Percentiles rank a stretch among this genome's conserved stretches.
Conservation (phyloP, 2,113 vertebrate species). For the Sitta europaea region DNA sequence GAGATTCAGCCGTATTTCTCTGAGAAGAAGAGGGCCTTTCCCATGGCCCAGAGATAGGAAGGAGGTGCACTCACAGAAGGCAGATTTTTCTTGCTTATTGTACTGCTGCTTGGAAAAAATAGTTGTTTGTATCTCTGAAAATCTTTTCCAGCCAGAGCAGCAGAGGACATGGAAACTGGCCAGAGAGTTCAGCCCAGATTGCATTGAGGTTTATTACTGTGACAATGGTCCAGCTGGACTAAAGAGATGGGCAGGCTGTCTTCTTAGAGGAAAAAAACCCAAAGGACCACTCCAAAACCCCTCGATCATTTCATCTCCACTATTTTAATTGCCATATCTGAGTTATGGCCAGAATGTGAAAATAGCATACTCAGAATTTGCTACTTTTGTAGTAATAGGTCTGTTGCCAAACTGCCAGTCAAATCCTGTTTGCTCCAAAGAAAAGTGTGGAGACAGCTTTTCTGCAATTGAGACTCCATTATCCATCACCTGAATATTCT, state of each 20-base stretch:
- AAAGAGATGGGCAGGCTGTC: neutral
- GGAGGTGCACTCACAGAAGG: neutral
- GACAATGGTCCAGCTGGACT: neutral
- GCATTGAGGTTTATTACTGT: neutral
- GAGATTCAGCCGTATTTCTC: neutral
- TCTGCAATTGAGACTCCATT: neutral
- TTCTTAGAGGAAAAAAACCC: rapidly evolving
- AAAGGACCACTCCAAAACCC: neutral
- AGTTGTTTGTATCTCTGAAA: neutral
- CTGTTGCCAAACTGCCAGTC: neutral
- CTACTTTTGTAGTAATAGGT: neutral
- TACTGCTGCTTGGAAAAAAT: neutral
- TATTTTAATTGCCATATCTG: neutral
- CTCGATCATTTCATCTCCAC: neutral
- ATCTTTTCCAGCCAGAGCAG: neutral
- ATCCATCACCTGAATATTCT: neutral
- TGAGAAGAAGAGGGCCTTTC: neutral
- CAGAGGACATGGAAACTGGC: neutral
- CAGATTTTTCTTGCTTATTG: neutral
- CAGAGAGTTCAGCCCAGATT: neutral
- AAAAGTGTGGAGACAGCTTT: neutral
- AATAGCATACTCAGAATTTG: neutral
- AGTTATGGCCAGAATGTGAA: neutral
- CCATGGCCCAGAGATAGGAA: neutral
- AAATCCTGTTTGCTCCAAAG: neutral